A percentile compares a stretch with the other conserved stretches of the same genome.
phyloP scores from a whole-genome alignment of 2,113 vertebrate genomes.

The Onychorhynchus coronatus region DNA sequence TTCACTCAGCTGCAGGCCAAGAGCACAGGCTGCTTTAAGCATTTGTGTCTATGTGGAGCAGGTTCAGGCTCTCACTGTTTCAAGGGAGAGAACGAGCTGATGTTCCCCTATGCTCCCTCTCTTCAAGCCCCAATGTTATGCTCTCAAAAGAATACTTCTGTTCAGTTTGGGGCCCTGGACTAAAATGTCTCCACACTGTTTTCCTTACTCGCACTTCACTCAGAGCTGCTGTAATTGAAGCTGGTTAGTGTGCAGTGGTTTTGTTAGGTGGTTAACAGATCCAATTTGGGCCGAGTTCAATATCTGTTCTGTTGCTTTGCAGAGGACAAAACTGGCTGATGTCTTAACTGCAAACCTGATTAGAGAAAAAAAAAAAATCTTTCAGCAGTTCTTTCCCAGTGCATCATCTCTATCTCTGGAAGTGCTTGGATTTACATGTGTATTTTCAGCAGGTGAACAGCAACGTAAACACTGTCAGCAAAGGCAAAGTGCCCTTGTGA shows the following conservation, averaged over 20 bases:
- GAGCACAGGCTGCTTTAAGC: not conserved
- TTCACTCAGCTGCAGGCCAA: not conserved
- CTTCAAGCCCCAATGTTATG: not conserved
- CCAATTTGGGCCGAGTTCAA: not conserved
- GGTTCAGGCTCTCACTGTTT: not conserved
- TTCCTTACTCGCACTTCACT: not conserved
- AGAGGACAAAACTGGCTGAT: not conserved
- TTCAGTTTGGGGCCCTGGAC: not conserved
- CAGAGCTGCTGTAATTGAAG: not conserved
- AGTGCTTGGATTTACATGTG: accelerated
- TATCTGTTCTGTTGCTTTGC: not conserved
- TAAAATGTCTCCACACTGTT: not conserved
- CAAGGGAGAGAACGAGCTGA: not conserved
- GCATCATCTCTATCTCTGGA: not conserved
- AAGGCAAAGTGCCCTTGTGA: not conserved
- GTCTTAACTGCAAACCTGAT: slow-evolving; percentile 1
- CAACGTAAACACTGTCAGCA: not conserved
- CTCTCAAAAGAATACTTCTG: not conserved
- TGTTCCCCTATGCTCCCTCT: not conserved
- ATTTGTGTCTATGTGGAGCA: not conserved
- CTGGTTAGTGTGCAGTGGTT: not conserved
- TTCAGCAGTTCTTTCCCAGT: not conserved
- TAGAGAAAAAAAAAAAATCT: not conserved
- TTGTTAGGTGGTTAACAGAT: not conserved
- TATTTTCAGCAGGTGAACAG: not conserved